Base-by-base conservation (phyloP, 2,888 invertebrate genomes). In the Lycaena phlaeas region DNA sequence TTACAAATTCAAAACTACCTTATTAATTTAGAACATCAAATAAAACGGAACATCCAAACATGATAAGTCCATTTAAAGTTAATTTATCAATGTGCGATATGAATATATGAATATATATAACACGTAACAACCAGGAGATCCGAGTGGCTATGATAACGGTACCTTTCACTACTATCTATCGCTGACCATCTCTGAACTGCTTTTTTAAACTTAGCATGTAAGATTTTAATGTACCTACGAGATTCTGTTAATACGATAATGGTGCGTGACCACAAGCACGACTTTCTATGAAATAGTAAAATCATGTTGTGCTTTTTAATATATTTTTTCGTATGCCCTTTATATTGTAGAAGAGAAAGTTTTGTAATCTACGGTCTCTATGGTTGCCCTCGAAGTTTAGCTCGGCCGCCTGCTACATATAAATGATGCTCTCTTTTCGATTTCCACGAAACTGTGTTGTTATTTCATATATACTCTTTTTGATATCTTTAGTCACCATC, bases 111-210 rank as follows among this genome's bases (percentile, higher is more conserved):
- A 15, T 18, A 27, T 22, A 31, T 7, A 40, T 49, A 48, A 36
- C 36, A 48, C 54, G 57, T 60, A 56, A 57, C 60, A 66, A 68
- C 64, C 66, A 68, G 68, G 59, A 64, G 68, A 68, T 65, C 65
- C 64, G 64, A 70, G 66, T 54, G 71, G 70, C 75, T 67, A 77
- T 79, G 72, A 77, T 82, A 82, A 81, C 81, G 79, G 81, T 72
- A 56, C 78, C 81, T 82, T 82, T 84, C 82, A 82, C 81, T 81
- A n/a, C n/a, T 81, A 82, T 84, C 84, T 73, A 37, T 40, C 34
- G 53, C 68, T 78, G 78, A 71, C 77, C 79, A 81, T 82, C 82
- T 69, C 82, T 69, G 75, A 68, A 74, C 76, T 71, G 76, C 68
- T 74, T 77, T 56, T 70, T 74, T 68, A 57, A 62, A 72, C 73